Percentiles rank a stretch among this genome's conserved stretches.
These are phyloP conservation scores for Amblyjoppa proteus DNA, from an alignment of 2,888 invertebrate genomes.

Conservation along the genomic window DNA sequence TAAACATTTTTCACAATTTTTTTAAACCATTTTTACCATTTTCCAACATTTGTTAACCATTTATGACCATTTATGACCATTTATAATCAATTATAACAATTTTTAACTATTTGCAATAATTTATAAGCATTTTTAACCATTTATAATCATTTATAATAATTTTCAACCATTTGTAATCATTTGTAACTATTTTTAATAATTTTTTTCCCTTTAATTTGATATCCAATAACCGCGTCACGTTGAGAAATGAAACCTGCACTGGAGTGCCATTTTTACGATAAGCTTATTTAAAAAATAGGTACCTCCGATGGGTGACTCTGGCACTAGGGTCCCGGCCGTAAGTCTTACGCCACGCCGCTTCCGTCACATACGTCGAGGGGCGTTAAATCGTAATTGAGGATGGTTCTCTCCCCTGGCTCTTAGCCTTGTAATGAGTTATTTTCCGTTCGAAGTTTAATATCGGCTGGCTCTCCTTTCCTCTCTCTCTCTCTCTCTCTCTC, in stretches of 20 bases:
- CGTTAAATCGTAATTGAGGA: conserved; percentile 68
- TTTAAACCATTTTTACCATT: too few relatives aligned
- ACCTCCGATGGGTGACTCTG: conserved; percentile 12
- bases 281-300: neutral
- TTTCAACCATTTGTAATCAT: too few relatives aligned
- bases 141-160: too few relatives aligned
- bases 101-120: too few relatives aligned
- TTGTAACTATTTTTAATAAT: too few relatives aligned
- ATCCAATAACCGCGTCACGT: too few relatives aligned
- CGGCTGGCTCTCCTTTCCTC: conserved; percentile 54
- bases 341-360: conserved; percentile 14
- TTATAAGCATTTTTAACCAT: too few relatives aligned
- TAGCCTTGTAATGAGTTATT: conserved; percentile 73
- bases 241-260: neutral
- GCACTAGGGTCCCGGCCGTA: neutral
- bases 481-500: neutral
- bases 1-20: too few relatives aligned
- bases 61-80: too few relatives aligned
- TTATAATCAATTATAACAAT: too few relatives aligned
- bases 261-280: neutral
- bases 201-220: too few relatives aligned
- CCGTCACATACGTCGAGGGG: conserved; percentile 17
- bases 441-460: conserved; percentile 72
- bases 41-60: too few relatives aligned
- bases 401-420: conserved; percentile 59